These are phyloP conservation scores for Spinus olivaceus DNA, from an alignment of 2,797 vertebrate genomes.

Conservation along the genomic window DNA sequence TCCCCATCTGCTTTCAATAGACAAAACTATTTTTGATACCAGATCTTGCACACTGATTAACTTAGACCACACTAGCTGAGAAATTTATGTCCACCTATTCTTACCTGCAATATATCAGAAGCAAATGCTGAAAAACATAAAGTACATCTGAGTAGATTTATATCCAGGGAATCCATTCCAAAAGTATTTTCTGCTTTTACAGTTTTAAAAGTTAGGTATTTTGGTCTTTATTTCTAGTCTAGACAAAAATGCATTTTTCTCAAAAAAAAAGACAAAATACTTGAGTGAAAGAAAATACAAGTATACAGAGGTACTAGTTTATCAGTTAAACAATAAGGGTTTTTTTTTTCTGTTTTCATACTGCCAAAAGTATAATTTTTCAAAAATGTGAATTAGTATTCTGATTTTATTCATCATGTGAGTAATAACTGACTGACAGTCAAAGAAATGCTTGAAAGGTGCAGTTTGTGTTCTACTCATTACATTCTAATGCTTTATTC, in stretches of 20 bases:
- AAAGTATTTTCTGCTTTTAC: background rate
- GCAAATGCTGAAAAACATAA: background rate
- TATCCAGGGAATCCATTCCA: background rate
- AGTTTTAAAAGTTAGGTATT: background rate
- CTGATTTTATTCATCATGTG: background rate
- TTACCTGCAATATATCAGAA: background rate
- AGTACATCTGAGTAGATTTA: background rate
- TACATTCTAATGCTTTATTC: background rate
- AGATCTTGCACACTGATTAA: background rate
- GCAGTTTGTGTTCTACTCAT: background rate
- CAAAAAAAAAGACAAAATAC: background rate
- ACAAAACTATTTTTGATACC: background rate
- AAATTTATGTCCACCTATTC: background rate
- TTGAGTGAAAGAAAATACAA: background rate
- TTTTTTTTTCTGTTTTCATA: background rate
- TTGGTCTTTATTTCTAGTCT: background rate
- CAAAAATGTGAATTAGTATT: background rate
- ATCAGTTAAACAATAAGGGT: background rate
- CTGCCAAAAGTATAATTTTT: background rate
- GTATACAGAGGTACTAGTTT: background rate
- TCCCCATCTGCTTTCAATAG: conserved; percentile 54
- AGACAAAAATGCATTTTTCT: background rate
- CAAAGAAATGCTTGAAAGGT: background rate
- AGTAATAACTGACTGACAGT: background rate
- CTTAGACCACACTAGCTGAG: background rate